phyloP scores from a whole-genome alignment of 2,113 vertebrate genomes.

The Pleuronectes platessa region DNA sequence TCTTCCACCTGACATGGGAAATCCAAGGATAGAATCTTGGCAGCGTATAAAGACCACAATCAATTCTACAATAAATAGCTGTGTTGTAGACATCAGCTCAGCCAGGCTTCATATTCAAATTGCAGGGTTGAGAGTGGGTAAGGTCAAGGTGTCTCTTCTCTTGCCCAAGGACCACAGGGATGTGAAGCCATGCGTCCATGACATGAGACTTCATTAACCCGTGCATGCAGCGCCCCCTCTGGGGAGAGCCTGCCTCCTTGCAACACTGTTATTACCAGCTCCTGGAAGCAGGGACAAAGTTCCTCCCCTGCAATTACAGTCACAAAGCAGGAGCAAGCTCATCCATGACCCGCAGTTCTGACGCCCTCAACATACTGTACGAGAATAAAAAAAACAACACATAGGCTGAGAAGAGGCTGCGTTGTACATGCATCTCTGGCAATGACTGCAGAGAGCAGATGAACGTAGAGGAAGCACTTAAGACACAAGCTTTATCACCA shows the following conservation, averaged over 20 bases:
- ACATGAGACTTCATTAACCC: constrained; percentile 63
- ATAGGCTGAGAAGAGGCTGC: constrained; percentile 14
- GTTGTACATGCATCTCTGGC: constrained; percentile 17
- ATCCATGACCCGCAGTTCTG: neutral
- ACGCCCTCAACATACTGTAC: neutral
- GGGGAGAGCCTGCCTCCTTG: constrained; percentile 14
- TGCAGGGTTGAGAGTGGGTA: constrained; percentile 5
- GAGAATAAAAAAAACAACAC: neutral
- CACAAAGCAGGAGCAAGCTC: constrained; percentile 32
- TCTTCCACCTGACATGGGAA: neutral
- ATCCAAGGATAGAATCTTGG: neutral
- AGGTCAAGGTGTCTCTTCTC: constrained; percentile 4
- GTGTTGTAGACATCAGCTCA: neutral
- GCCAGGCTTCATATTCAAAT: constrained; percentile 1
- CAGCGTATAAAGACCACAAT: too few species aligned
- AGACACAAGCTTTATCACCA: constrained; percentile 20
- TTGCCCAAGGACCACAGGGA: neutral
- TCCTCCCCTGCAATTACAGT: constrained; percentile 54
- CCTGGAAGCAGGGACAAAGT: constrained; percentile 18
- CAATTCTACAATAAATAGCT: neutral
- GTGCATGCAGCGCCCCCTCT: constrained; percentile 26
- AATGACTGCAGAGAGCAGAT: constrained; percentile 11
- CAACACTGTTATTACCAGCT: constrained; percentile 55
- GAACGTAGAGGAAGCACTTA: constrained; percentile 11
- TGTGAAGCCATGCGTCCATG: constrained; percentile 10